Evolutionary conservation across 2,888 invertebrate genomes (phyloP).

Genomic region (Hypercompe scribonia): DNA sequence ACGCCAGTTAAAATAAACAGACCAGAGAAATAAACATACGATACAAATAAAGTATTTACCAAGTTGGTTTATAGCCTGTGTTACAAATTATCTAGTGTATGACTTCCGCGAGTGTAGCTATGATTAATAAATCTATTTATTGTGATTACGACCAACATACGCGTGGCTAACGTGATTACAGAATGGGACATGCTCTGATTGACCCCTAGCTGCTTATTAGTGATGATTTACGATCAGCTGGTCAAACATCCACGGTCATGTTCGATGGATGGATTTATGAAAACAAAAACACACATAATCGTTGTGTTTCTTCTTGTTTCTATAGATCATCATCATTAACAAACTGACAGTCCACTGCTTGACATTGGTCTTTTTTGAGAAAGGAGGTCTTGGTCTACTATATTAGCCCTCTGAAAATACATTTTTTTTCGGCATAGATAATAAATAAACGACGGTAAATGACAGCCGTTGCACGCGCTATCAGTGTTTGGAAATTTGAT

Average conservation of each 20-base stretch:
- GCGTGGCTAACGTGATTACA: conserved; percentile 3
- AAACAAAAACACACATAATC: background rate
- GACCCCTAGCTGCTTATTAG: background rate
- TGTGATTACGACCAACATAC: conserved; percentile 1
- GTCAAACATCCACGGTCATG: background rate
- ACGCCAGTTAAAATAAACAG: too few relatives aligned
- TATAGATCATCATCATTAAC: too few relatives aligned
- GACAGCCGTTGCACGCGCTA: too few relatives aligned
- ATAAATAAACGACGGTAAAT: too few relatives aligned
- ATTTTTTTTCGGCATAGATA: too few relatives aligned
- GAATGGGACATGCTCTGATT: background rate
- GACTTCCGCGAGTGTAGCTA: background rate
- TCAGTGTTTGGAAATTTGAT: too few relatives aligned
- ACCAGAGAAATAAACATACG: background rate
- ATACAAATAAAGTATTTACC: background rate
- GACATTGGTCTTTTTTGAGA: too few relatives aligned
- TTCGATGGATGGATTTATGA: background rate
- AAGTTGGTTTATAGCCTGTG: background rate
- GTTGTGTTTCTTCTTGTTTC: too few relatives aligned
- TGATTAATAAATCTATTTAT: conserved; percentile 8
- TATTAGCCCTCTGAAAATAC: too few relatives aligned
- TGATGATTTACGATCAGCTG: conserved; percentile 3
- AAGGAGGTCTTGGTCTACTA: too few relatives aligned
- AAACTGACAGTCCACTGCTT: too few relatives aligned
- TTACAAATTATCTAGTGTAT: background rate